Conservation (phyloP, 2,797 vertebrate species). For the Myotis pilosus region DNA sequence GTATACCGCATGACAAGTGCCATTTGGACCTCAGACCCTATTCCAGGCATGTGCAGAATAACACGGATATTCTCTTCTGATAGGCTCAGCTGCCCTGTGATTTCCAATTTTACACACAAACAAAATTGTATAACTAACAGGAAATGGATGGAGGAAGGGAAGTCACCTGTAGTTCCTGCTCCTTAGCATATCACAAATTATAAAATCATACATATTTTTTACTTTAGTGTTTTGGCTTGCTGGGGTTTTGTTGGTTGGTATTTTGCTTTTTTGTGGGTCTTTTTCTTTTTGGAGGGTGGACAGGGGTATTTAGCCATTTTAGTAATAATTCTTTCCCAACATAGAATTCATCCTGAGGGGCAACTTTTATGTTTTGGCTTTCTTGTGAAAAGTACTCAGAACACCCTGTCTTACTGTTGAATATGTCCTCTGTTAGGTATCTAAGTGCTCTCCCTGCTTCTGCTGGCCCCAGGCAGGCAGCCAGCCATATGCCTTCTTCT, state of each 20-base stretch:
- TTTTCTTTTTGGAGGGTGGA: neutral
- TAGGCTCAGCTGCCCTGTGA: neutral
- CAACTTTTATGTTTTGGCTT: neutral
- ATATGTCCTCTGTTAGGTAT: neutral
- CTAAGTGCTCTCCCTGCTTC: neutral
- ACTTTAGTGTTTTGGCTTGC: constrained; percentile 23
- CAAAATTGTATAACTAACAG: neutral
- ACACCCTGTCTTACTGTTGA: neutral
- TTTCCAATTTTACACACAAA: neutral
- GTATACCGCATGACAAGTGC: neutral
- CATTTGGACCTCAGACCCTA: neutral
- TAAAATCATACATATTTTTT: neutral
- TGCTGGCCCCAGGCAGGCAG: neutral
- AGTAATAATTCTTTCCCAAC: constrained; percentile 1
- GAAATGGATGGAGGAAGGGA: neutral
- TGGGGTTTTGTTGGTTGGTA: neutral
- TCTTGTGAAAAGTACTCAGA: constrained; percentile 1
- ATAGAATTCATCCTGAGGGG: constrained; percentile 17
- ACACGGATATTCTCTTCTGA: neutral
- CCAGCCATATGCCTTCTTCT: neutral
- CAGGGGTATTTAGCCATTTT: neutral
- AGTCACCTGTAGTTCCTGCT: neutral
- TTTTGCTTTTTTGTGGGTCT: neutral
- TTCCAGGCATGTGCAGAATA: neutral
- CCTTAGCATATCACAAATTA: neutral